Evolutionary conservation across 1,140 invertebrate species (phyloP).

Genomic region (Dreissena rostriformis): DNA sequence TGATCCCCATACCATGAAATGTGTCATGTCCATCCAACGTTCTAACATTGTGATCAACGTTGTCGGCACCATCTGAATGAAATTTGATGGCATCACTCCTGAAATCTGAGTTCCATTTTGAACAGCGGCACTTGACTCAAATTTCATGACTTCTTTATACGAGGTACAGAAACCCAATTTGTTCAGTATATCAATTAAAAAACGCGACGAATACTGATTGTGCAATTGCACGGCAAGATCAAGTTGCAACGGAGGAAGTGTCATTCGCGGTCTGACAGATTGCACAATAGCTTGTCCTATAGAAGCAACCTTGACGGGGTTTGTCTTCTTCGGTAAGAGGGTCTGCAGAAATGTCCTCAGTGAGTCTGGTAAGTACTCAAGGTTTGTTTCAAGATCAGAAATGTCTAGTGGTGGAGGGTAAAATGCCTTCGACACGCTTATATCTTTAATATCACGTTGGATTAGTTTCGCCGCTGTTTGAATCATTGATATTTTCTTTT

Average conservation of each 20-base stretch:
- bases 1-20: constrained; percentile 74
- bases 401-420: constrained; percentile 15
- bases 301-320: constrained; percentile 18
- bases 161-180: constrained; percentile 51
- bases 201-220: constrained; percentile 55
- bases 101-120: constrained; percentile 26
- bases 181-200: constrained; percentile 47
- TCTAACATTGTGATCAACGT: constrained; percentile 68
- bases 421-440: background rate
- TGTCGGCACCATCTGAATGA: constrained; percentile 66
- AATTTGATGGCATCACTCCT: constrained; percentile 15
- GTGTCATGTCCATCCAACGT: constrained; percentile 71
- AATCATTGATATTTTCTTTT: constrained; percentile 31
- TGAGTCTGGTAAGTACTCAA: constrained; percentile 33
- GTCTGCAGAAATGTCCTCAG: constrained; percentile 24
- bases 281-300: constrained; percentile 48
- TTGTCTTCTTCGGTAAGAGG: constrained; percentile 17
- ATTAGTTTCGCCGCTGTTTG: constrained; percentile 51
- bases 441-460: constrained; percentile 48
- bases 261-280: constrained; percentile 47
- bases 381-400: background rate
- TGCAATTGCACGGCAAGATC: constrained; percentile 60
- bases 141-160: constrained; percentile 52
- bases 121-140: constrained; percentile 60
- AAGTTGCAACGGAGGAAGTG: constrained; percentile 61